These are phyloP conservation scores for Masticophis lateralis DNA, from an alignment of 2,797 vertebrate species.

Conservation along the genomic window DNA sequence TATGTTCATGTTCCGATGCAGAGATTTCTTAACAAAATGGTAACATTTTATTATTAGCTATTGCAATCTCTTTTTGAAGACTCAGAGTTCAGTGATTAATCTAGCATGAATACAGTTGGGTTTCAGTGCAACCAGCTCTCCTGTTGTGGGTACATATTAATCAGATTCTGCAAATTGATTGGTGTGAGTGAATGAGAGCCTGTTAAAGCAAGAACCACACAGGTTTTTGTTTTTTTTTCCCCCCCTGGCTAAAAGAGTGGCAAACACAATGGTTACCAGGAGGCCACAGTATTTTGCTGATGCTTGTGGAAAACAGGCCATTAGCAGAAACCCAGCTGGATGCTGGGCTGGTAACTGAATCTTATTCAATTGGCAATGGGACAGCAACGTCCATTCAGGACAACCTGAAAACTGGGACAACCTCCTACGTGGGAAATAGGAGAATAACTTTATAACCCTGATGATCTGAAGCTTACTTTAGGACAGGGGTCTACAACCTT, in stretches of 20 bases:
- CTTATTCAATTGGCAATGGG: background rate
- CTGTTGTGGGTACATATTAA: slow-evolving; percentile 19
- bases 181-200: background rate
- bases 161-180: background rate
- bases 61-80: background rate
- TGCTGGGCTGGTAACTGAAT: background rate
- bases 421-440: background rate
- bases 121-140: fast-evolving
- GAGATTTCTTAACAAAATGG: background rate
- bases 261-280: background rate
- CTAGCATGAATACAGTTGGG: background rate
- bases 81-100: background rate
- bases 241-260: background rate
- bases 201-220: background rate
- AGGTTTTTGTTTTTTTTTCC: too few species aligned
- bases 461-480: background rate
- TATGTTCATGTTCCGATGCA: background rate
- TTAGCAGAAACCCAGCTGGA: background rate
- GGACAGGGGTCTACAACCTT: too few species aligned
- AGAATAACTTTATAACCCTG: background rate
- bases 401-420: background rate
- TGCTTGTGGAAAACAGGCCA: background rate
- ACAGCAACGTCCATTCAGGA: background rate
- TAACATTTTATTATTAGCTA: background rate
- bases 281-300: background rate